Percentiles rank a stretch among this genome's conserved stretches.
phyloP scores from a whole-genome alignment of 2,888 invertebrate species.

The Cheilosia pagana region DNA sequence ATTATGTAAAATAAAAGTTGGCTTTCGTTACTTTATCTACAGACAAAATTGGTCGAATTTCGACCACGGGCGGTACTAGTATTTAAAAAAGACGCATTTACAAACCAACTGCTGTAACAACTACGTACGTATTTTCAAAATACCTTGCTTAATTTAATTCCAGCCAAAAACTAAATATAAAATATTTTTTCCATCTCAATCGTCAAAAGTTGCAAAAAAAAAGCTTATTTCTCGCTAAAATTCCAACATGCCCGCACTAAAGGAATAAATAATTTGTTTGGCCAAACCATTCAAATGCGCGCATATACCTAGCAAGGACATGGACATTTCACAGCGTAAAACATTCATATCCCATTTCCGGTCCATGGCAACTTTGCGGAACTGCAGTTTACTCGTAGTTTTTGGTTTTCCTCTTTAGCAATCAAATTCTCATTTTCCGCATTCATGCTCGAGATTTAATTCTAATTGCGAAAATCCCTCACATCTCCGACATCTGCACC shows the following conservation, averaged over 20 bases:
- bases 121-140: too few species aligned
- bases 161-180: too few species aligned
- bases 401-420: slow-evolving; percentile 20
- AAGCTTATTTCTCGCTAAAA: background rate
- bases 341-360: slow-evolving; percentile 8
- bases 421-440: slow-evolving; percentile 67
- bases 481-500: background rate
- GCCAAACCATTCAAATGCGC: slow-evolving; percentile 14
- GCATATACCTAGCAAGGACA: slow-evolving; percentile 8
- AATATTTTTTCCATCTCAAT: too few species aligned
- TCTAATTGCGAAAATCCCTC: slow-evolving; percentile 58
- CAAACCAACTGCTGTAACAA: too few species aligned
- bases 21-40: too few species aligned
- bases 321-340: slow-evolving; percentile 26
- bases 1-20: too few species aligned
- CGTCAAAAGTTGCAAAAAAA: too few species aligned
- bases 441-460: slow-evolving; percentile 62
- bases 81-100: too few species aligned
- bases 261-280: slow-evolving; percentile 10
- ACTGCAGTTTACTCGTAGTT: slow-evolving; percentile 9
- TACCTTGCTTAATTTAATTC: too few species aligned
- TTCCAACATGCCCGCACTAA: background rate
- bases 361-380: background rate
- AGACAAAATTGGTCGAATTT: too few species aligned
- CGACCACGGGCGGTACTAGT: too few species aligned